Evolutionary conservation across 2,888 invertebrate genomes (phyloP).

Genomic region (Acronicta aceris): DNA sequence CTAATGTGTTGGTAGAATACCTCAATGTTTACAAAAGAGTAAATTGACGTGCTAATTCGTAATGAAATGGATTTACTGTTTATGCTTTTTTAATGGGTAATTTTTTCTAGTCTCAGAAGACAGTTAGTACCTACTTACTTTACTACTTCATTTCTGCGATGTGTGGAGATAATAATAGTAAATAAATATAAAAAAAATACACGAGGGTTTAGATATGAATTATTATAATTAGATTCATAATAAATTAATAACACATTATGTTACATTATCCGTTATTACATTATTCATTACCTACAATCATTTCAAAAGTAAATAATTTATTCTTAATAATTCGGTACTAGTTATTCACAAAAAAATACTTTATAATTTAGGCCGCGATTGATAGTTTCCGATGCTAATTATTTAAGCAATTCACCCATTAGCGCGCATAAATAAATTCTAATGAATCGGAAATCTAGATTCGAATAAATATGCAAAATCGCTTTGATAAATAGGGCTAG

Average conservation of each 20-base stretch:
- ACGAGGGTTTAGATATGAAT: no score
- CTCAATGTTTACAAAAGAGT: slow-evolving; percentile 22
- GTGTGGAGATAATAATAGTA: no score
- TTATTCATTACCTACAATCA: no score
- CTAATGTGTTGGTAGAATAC: slow-evolving; percentile 37
- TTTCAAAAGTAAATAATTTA: no score
- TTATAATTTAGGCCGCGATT: slow-evolving; percentile 28
- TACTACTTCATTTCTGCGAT: no score
- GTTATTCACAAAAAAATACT: slow-evolving; percentile 14
- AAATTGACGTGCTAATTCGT: slow-evolving; percentile 15
- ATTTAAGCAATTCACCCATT: slow-evolving; percentile 35
- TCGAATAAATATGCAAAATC: slow-evolving; percentile 38
- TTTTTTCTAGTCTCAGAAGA: no score
- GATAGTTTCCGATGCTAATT: slow-evolving; percentile 32
- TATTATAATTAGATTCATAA: no score
- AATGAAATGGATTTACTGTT: slow-evolving; percentile 1
- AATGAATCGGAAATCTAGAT: slow-evolving; percentile 24
- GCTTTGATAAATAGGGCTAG: background rate
- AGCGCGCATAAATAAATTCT: slow-evolving; percentile 39
- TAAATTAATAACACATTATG: no score
- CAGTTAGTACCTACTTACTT: no score
- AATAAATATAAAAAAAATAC: no score
- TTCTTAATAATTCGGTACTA: no score
- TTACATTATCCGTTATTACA: no score
- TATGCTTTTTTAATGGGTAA: background rate